Percentiles rank a stretch among this genome's conserved stretches.
These are phyloP conservation scores for Ceyx melanurus DNA, from an alignment of 2,113 vertebrate species.

Conservation along the genomic window DNA sequence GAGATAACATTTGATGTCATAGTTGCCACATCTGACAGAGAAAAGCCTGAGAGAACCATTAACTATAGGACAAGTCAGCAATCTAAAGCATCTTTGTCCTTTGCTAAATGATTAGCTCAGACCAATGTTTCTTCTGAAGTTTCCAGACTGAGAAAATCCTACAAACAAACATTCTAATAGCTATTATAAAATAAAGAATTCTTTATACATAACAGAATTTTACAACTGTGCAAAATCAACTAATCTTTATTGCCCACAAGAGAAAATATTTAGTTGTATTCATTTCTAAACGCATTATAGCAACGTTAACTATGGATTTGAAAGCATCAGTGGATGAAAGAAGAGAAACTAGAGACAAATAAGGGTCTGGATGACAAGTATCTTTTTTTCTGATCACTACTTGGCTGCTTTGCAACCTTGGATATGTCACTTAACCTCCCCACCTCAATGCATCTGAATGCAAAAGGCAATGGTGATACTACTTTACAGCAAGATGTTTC, in stretches of 20 bases:
- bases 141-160: slow-evolving; percentile 36
- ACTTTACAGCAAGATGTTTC: background rate
- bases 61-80: slow-evolving; percentile 54
- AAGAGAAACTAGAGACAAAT: background rate
- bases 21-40: slow-evolving; percentile 67
- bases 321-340: background rate
- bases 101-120: slow-evolving; percentile 72
- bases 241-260: slow-evolving; percentile 49
- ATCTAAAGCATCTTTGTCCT: slow-evolving; percentile 69
- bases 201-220: slow-evolving; percentile 38
- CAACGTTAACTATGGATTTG: background rate
- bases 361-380: background rate
- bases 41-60: slow-evolving; percentile 71
- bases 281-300: background rate
- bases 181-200: slow-evolving; percentile 66
- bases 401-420: background rate
- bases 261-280: slow-evolving; percentile 20
- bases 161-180: slow-evolving; percentile 61
- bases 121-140: slow-evolving; percentile 49
- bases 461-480: background rate
- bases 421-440: background rate
- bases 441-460: background rate
- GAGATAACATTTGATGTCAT: slow-evolving; percentile 69
- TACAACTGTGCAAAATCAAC: slow-evolving; percentile 50
- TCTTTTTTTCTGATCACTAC: background rate